phyloP scores from a whole-genome alignment of 2,888 invertebrate genomes.

The Aromia moschata region DNA sequence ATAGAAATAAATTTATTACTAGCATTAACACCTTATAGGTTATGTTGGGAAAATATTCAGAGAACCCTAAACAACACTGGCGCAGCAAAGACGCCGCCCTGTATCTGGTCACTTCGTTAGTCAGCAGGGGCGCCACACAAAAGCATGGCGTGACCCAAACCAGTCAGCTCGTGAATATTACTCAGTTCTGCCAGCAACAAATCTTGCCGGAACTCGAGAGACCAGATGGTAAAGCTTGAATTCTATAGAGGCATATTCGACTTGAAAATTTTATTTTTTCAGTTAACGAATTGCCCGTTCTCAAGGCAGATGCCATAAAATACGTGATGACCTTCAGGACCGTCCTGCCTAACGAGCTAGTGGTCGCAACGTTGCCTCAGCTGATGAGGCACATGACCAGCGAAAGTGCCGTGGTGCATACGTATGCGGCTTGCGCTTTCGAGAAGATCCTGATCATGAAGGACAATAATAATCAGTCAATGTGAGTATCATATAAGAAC shows the following conservation, averaged over 20 bases:
- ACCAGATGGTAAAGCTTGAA: conserved; percentile 68
- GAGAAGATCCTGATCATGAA: conserved; percentile 88
- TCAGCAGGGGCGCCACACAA: conserved; percentile 87
- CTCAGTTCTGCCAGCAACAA: conserved; percentile 88
- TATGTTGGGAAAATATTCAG: conserved; percentile 80
- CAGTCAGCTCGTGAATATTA: conserved; percentile 88
- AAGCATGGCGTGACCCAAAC: conserved; percentile 92
- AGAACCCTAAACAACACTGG: conserved; percentile 84
- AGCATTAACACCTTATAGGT: conserved; percentile 62
- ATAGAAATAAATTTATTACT: too few species aligned
- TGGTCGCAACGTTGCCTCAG: conserved; percentile 79
- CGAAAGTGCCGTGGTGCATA: conserved; percentile 88
- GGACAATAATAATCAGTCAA: conserved; percentile 66
- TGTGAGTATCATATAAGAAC: too few species aligned
- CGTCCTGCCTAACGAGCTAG: conserved; percentile 81
- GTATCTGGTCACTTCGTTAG: conserved; percentile 94
- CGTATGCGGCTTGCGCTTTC: conserved; percentile 92
- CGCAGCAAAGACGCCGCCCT: conserved; percentile 95
- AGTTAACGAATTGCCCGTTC: conserved; percentile 89
- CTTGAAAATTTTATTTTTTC: conserved; percentile 53
- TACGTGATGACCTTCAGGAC: conserved; percentile 96
- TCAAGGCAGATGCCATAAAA: conserved; percentile 96
- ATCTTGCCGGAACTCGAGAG: conserved; percentile 86
- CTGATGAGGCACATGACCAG: conserved; percentile 81
- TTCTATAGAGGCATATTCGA: neutral